Base-by-base conservation (phyloP, 2,888 invertebrate genomes). In the Troides oblongomaculatus region DNA sequence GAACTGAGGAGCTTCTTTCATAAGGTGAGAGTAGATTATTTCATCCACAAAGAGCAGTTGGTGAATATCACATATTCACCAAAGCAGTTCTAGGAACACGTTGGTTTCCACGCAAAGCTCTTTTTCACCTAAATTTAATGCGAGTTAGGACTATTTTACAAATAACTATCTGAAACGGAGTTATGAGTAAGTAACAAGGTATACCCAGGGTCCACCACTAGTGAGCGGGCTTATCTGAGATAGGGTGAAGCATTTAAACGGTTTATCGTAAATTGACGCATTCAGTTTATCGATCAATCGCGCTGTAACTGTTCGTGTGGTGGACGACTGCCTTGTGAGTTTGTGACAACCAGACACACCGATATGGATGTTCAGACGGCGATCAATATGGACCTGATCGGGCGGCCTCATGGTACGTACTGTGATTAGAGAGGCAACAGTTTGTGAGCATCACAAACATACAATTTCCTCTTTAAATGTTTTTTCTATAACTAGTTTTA, bases 241-340 rank as follows among this genome's bases (percentile, higher is more conserved):
- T 88, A 88, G 78, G 73, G 64, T 70, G 64, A 58, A 68, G 75
- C 73, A 79, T 82, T 78, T 63, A 81, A 78, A 76, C 79, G 66
- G 75, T 83, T 79, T 89, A 89, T 89, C 88, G 74, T 39, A 60
- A 82, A 86, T 88, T 89, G 90, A 90, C 90, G 89, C 89, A 89
- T 85, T 86, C 73, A 77, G 78, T 79, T 69, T 79, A 85, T 87
- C 83, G 82, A 83, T 79, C 69, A 62, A 63, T 18, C 36, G 59
- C 67, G 63, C 30, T 58, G 65, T 61, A 63, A 64, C 64, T 69
- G 59, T 59, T 57, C 57, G 71, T 63, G 68, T 60, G 61, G 50
- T 69, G 30, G 60, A n/a, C n/a, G 23, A 7, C 39, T 17, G 25
- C 10, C 50, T 36, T 17, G 25, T 62, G 62, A 60, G 66, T 68